A percentile compares a stretch with the other conserved stretches of the same genome.
Evolutionary conservation across 2,113 vertebrate genomes (phyloP).

Genomic region (Nyctereutes procyonoides): DNA sequence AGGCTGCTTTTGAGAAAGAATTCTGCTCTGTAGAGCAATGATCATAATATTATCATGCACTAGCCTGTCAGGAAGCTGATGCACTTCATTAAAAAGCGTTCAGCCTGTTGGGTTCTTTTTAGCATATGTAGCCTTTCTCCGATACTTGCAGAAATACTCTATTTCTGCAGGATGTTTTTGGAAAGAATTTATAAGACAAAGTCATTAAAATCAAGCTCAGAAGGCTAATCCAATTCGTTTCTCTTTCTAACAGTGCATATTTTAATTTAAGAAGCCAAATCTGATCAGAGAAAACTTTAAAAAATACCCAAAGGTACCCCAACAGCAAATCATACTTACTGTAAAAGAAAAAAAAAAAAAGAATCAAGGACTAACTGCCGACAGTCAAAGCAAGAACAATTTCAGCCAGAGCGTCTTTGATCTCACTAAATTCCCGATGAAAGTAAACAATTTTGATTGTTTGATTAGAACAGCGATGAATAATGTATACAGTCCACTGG

Average conservation of each 20-base stretch:
- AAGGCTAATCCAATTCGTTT: slow-evolving; percentile 51
- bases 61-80: slow-evolving; percentile 28
- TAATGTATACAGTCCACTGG: slow-evolving; percentile 88
- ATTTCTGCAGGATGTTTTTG: slow-evolving; percentile 65
- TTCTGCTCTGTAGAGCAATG: neutral
- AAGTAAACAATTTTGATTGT: slow-evolving; percentile 89
- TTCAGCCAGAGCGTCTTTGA: slow-evolving; percentile 83
- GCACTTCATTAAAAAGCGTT: slow-evolving; percentile 55
- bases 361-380: slow-evolving; percentile 52
- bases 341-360: slow-evolving; percentile 49
- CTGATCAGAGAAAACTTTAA: slow-evolving; percentile 82
- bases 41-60: neutral
- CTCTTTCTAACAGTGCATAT: slow-evolving; percentile 30
- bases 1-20: slow-evolving; percentile 41
- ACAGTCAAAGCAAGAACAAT: slow-evolving; percentile 78
- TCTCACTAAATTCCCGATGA: slow-evolving; percentile 84
- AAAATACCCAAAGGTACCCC: slow-evolving; percentile 76
- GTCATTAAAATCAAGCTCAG: slow-evolving; percentile 63
- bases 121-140: slow-evolving; percentile 26
- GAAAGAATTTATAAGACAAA: slow-evolving; percentile 59
- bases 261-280: slow-evolving; percentile 77
- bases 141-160: neutral
- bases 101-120: slow-evolving; percentile 14
- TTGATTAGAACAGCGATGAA: slow-evolving; percentile 88
- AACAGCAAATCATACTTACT: slow-evolving; percentile 86